Conservation (phyloP, 2,888 invertebrate genomes). For the Trachelus troglodyta region DNA sequence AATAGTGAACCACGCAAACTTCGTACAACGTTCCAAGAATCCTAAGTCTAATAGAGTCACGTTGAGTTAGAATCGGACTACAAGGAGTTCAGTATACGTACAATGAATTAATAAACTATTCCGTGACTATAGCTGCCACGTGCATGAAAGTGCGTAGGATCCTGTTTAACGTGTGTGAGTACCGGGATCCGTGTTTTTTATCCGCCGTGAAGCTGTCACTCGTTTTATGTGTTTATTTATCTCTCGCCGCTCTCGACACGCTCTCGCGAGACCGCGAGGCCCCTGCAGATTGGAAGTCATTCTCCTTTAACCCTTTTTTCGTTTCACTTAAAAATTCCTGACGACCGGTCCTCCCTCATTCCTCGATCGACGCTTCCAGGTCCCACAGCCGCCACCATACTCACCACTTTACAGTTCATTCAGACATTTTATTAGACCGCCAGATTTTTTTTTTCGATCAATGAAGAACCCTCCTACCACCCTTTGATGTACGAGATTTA, state of each 20-base stretch:
- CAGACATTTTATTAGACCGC: too few relatives aligned
- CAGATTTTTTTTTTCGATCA: too few relatives aligned
- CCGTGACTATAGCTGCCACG: background rate
- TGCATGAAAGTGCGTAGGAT: constrained; percentile 21
- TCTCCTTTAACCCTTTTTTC: constrained; percentile 33
- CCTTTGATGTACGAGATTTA: too few relatives aligned
- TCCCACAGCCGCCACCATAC: background rate
- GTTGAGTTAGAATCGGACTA: too few relatives aligned
- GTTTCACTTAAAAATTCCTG: constrained; percentile 25
- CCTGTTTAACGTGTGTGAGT: constrained; percentile 23
- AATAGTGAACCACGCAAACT: too few relatives aligned
- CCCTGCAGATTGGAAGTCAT: constrained; percentile 30
- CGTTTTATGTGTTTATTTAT: constrained; percentile 57
- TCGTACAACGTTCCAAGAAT: too few relatives aligned
- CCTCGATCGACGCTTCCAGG: constrained; percentile 14
- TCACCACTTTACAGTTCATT: too few relatives aligned
- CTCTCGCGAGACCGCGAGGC: constrained; percentile 22
- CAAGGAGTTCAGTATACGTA: too few relatives aligned
- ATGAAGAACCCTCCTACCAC: too few relatives aligned
- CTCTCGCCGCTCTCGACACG: constrained; percentile 29
- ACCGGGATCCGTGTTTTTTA: constrained; percentile 41
- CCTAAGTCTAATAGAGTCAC: too few relatives aligned
- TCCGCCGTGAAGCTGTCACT: constrained; percentile 53
- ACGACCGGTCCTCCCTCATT: constrained; percentile 35
- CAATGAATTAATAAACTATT: too few relatives aligned